phyloP scores from a whole-genome alignment of 2,888 invertebrate species.

The Drosophila paucipuncta region DNA sequence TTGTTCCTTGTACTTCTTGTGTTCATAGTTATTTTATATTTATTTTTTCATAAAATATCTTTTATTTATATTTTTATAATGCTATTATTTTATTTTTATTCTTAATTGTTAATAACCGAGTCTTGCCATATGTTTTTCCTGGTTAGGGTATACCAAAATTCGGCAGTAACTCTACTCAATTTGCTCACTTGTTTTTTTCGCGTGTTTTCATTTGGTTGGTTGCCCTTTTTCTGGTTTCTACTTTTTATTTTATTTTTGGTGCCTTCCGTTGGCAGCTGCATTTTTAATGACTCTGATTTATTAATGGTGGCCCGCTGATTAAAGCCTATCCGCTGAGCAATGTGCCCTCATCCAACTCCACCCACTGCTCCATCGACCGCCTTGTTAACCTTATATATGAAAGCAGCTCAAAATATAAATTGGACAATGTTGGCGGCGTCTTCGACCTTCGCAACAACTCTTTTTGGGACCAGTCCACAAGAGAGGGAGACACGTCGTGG shows the following conservation, averaged over 20 bases:
- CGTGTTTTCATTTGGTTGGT: slow-evolving; percentile 47
- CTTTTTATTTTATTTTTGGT: slow-evolving; percentile 16
- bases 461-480: background rate
- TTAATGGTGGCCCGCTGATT: slow-evolving; percentile 84
- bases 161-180: background rate
- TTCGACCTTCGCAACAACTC: slow-evolving; percentile 60
- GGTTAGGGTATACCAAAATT: slow-evolving; percentile 27
- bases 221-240: slow-evolving; percentile 49
- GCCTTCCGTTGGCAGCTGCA: slow-evolving; percentile 73
- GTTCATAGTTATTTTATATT: background rate
- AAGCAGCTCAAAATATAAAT: slow-evolving; percentile 67
- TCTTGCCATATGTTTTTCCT: background rate
- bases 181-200: slow-evolving; percentile 22
- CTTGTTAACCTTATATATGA: slow-evolving; percentile 26
- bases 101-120: background rate
- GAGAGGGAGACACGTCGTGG: slow-evolving; percentile 21
- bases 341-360: slow-evolving; percentile 5
- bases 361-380: background rate
- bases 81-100: background rate
- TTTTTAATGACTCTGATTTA: slow-evolving; percentile 85
- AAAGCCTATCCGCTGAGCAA: slow-evolving; percentile 72
- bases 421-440: slow-evolving; percentile 66
- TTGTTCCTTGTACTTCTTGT: background rate
- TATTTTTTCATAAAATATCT: background rate
- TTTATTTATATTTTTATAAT: background rate